Conservation (phyloP, 2,888 invertebrate genomes). For the Liposcelis brunnea region DNA sequence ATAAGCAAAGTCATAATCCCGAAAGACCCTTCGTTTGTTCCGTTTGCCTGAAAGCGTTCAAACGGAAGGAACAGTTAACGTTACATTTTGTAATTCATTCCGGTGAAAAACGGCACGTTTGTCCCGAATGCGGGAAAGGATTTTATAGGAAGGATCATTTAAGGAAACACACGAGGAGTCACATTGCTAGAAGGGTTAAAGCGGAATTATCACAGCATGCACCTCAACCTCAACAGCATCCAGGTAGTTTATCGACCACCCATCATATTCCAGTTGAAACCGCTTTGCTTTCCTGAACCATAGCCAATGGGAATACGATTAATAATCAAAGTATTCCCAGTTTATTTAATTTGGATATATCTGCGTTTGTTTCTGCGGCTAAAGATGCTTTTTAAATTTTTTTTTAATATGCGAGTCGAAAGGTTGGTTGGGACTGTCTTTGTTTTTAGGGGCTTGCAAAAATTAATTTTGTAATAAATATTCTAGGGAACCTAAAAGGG, state of each 20-base stretch:
- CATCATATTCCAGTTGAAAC: no score
- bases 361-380: constrained; percentile 19
- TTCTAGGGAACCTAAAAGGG: no score
- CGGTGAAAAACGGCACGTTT: constrained; percentile 72
- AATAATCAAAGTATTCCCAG: constrained; percentile 7
- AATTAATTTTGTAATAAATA: no score
- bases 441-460: no score
- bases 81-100: constrained; percentile 81
- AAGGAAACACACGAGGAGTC: constrained; percentile 61
- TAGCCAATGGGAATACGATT: constrained; percentile 8
- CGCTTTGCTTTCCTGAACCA: constrained; percentile 13
- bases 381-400: constrained; percentile 18
- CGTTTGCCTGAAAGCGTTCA: constrained; percentile 69
- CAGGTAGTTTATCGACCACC: no score
- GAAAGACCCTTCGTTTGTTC: constrained; percentile 77
- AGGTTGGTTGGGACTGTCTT: no score
- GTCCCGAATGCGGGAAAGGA: constrained; percentile 75
- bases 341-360: constrained; percentile 17
- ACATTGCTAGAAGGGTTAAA: constrained; percentile 55
- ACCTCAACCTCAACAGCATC: constrained; percentile 21
- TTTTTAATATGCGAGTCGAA: no score
- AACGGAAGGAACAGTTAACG: constrained; percentile 75
- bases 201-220: constrained; percentile 39
- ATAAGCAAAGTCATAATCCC: constrained; percentile 77
- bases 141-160: constrained; percentile 49